Conservation (phyloP, 1,140 invertebrate species). For the Orchesella cincta region DNA sequence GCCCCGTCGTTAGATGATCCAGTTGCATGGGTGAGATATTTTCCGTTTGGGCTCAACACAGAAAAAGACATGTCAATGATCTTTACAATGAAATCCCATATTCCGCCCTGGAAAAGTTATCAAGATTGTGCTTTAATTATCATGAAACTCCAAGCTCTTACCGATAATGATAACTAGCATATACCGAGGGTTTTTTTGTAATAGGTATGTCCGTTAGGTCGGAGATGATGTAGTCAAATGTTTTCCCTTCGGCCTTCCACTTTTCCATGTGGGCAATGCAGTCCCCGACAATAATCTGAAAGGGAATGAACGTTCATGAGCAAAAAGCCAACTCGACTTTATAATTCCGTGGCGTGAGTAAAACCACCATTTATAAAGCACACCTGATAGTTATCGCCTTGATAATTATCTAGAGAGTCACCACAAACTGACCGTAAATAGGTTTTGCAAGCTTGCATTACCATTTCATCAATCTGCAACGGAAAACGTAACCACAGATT, state of each 20-base stretch:
- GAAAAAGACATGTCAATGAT: constrained; percentile 78
- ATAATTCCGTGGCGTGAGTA: background rate
- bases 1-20: constrained; percentile 74
- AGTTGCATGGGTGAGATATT: constrained; percentile 86
- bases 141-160: too few relatives aligned
- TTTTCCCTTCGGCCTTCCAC: constrained; percentile 72
- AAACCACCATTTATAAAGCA: constrained; percentile 22
- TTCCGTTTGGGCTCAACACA: constrained; percentile 75
- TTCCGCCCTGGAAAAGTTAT: constrained; percentile 75
- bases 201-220: constrained; percentile 93
- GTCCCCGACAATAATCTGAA: constrained; percentile 84
- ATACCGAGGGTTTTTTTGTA: constrained; percentile 69
- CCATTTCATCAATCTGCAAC: constrained; percentile 79
- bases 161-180: too few relatives aligned
- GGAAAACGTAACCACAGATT: too few relatives aligned
- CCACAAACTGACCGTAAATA: constrained; percentile 83
- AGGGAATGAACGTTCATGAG: too few relatives aligned
- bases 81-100: constrained; percentile 82
- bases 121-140: too few relatives aligned
- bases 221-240: constrained; percentile 89
- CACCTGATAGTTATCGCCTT: constrained; percentile 81
- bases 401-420: constrained; percentile 75
- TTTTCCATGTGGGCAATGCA: constrained; percentile 79
- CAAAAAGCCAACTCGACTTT: too few relatives aligned
- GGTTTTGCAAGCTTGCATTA: constrained; percentile 81